phyloP scores from a whole-genome alignment of 2,888 invertebrate species.

The Tenthredo scrophulariae region DNA sequence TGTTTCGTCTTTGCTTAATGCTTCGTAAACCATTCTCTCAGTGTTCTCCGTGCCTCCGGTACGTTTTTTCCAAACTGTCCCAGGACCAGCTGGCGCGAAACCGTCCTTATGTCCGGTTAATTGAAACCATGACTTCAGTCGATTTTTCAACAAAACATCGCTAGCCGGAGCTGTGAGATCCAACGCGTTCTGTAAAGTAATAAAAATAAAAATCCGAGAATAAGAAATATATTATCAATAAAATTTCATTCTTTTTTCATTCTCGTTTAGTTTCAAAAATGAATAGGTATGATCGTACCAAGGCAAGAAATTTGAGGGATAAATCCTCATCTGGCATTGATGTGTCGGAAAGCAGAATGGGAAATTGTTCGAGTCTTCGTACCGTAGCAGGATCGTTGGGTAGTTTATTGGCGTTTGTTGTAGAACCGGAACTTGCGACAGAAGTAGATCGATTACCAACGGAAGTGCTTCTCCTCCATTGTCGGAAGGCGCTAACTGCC shows the following conservation, averaged over 20 bases:
- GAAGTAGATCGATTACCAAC: constrained; percentile 63
- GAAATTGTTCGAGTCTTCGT: constrained; percentile 71
- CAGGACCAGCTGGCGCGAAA: constrained; percentile 94
- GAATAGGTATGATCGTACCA: constrained; percentile 71
- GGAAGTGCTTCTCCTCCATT: constrained; percentile 70
- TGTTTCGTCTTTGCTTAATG: constrained; percentile 87
- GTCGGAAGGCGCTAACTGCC: constrained; percentile 68
- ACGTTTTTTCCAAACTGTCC: constrained; percentile 96
- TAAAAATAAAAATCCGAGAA: constrained; percentile 60
- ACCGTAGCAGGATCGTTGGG: constrained; percentile 60
- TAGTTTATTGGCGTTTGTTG: constrained; percentile 53
- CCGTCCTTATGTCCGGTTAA: constrained; percentile 95
- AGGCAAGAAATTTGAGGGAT: constrained; percentile 75
- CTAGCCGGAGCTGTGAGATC: constrained; percentile 95
- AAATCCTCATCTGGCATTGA: constrained; percentile 73
- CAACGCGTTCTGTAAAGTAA: constrained; percentile 89
- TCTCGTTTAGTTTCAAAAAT: neutral
- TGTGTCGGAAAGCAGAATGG: constrained; percentile 70
- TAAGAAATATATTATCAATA: no score
- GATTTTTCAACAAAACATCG: constrained; percentile 89
- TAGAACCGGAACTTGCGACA: constrained; percentile 58
- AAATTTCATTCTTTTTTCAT: neutral
- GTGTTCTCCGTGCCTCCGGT: constrained; percentile 85
- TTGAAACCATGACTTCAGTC: constrained; percentile 89
- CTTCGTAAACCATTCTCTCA: constrained; percentile 89